Conservation (phyloP, 2,888 invertebrate species). For the Drosophila melanosoma region DNA sequence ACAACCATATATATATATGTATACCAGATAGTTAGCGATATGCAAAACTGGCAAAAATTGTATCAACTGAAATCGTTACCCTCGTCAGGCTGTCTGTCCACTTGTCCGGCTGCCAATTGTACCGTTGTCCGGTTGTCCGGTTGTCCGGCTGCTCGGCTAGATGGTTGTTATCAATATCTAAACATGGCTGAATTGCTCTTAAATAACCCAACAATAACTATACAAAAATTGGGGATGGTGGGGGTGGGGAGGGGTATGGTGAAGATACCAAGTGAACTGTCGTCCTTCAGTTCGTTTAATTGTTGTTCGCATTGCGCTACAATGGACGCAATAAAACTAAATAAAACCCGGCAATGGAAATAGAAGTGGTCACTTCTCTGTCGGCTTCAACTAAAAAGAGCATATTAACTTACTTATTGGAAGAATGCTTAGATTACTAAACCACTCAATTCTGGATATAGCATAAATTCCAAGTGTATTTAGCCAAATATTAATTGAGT, state of each 20-base stretch:
- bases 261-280: slow-evolving; percentile 43
- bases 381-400: slow-evolving; percentile 23
- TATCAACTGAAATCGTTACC: slow-evolving; percentile 72
- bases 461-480: background rate
- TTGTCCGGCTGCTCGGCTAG: slow-evolving; percentile 51
- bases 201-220: slow-evolving; percentile 79
- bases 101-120: slow-evolving; percentile 12
- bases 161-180: slow-evolving; percentile 79
- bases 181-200: slow-evolving; percentile 80
- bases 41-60: slow-evolving; percentile 59
- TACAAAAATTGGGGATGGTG: slow-evolving; percentile 21
- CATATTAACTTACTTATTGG: slow-evolving; percentile 25
- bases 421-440: slow-evolving; percentile 4
- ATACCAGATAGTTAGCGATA: slow-evolving; percentile 50
- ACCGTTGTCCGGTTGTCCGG: slow-evolving; percentile 18
- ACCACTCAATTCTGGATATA: background rate
- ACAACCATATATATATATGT: background rate
- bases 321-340: slow-evolving; percentile 44
- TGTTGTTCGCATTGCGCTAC: slow-evolving; percentile 42
- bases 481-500: background rate
- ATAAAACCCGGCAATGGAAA: slow-evolving; percentile 32
- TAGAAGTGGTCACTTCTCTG: slow-evolving; percentile 45
- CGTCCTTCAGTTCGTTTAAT: slow-evolving; percentile 37
- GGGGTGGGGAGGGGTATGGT: background rate
- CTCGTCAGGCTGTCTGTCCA: slow-evolving; percentile 27